Evolutionary conservation across 2,113 vertebrate genomes (phyloP), one percentile per base, ranked within the genome.

Genomic region (Boulengeromyrus knoepffleri): DNA sequence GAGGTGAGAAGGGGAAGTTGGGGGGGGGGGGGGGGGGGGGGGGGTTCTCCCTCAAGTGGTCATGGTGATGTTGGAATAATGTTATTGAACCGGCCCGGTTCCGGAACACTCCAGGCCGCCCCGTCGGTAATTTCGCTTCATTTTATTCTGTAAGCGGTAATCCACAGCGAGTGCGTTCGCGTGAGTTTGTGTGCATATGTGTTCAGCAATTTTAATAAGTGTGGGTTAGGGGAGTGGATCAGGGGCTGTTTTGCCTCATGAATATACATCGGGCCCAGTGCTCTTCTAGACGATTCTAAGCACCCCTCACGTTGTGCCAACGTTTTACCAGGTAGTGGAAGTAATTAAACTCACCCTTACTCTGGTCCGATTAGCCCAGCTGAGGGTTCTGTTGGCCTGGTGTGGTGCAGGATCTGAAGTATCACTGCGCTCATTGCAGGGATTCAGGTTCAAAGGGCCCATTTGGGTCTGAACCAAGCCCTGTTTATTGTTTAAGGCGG

Each of bases 1-100:
- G 97, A 96, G 97, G 97, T 98, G 91, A 97, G 47, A 90, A 21
- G 39, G 49, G 21, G 19, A 42, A 42, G 39, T 42, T 47, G 52
- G 52, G 52, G 15, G 52, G n/a, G 39, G 49, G 1, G 31, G 31
- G 31, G 31, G 31, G 21, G 10, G 70, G 52, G 56, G 56, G 7
- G 58, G n/a, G 62, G 56, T 58, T 62, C 80, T 85, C 52, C 83
- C 53, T 85, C 27, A 62, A 45, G 77, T 89, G 89, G 21, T 62
- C 27, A 24, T 50, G n/a, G 77, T 89, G 53, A 85, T 89, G 66
- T 56, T 89, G 50, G 74, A 84, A 89, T 89, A 89, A 89, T 89
- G n/a, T 89, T 85, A 85, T 89, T 89, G 77, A 58, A 62, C n/a
- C 8, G 39, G 21, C 39, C 13, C 80, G 7, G 74, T 84, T 24